Conservation (phyloP, 2,797 vertebrate species). For the Amblyopsis hoosieri region DNA sequence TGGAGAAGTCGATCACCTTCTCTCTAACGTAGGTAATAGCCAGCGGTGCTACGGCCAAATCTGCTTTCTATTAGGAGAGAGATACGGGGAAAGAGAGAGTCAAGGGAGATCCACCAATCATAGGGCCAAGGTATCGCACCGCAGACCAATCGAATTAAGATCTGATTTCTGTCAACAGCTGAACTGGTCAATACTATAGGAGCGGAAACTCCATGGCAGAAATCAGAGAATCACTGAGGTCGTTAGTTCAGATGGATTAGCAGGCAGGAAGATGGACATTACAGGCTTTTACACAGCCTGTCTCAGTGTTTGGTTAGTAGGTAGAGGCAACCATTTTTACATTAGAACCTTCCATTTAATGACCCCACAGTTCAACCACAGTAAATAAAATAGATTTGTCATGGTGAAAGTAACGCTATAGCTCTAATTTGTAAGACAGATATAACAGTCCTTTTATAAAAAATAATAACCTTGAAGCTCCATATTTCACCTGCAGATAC, state of each 20-base stretch:
- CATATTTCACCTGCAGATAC: too few relatives aligned
- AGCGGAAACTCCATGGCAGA: constrained; percentile 16
- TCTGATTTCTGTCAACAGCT: constrained; percentile 55
- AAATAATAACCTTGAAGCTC: too few relatives aligned
- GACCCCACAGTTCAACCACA: too few relatives aligned
- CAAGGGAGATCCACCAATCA: constrained; percentile 31
- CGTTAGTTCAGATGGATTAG: constrained; percentile 45
- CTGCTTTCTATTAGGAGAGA: constrained; percentile 87
- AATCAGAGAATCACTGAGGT: constrained; percentile 27
- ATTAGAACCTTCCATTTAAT: constrained; percentile 25
- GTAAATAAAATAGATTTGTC: too few relatives aligned
- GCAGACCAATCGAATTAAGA: constrained; percentile 48
- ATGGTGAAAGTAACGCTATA: too few relatives aligned
- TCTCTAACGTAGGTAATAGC: constrained; percentile 98
- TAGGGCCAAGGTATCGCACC: constrained; percentile 12
- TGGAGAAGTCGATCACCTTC: constrained; percentile 99
- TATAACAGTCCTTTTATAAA: too few relatives aligned
- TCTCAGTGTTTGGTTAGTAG: constrained; percentile 49
- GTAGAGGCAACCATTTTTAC: constrained; percentile 31
- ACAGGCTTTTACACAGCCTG: constrained; percentile 23
- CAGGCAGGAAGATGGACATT: constrained; percentile 43
- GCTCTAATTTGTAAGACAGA: too few relatives aligned
- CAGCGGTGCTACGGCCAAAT: constrained; percentile 95
- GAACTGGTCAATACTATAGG: constrained; percentile 34
- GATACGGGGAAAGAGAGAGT: constrained; percentile 13